Evolutionary conservation across 2,797 vertebrate species (phyloP).

Genomic region (Prionace glauca): DNA sequence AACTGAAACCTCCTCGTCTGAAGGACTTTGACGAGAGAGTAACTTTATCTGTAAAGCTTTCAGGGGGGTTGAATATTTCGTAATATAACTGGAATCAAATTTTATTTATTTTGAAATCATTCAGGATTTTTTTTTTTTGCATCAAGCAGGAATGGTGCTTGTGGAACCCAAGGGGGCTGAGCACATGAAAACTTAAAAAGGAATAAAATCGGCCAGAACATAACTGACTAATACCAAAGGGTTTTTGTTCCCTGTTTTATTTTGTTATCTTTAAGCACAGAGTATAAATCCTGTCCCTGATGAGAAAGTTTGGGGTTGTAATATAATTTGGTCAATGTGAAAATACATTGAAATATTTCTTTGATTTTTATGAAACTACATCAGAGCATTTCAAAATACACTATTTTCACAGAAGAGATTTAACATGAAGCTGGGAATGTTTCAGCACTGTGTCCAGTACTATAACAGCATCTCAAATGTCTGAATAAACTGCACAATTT

Average conservation of each 20-base stretch:
- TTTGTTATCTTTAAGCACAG: not conserved
- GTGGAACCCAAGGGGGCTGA: not conserved
- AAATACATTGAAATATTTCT: not conserved
- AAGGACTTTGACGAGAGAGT: not conserved
- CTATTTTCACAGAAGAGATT: not conserved
- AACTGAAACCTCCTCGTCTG: not conserved
- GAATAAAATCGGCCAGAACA: not conserved
- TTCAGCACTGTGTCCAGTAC: not conserved
- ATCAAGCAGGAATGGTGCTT: not conserved
- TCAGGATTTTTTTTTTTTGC: not conserved
- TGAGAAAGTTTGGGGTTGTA: not conserved
- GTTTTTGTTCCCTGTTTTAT: not conserved
- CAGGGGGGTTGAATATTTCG: not conserved
- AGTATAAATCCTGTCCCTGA: not conserved
- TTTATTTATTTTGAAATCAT: not conserved
- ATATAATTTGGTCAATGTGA: not conserved
- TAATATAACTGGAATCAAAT: not conserved
- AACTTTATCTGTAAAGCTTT: not conserved
- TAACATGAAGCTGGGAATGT: not conserved
- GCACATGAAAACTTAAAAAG: not conserved
- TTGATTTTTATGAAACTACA: not conserved
- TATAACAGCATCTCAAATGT: not conserved
- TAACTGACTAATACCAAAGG: not conserved
- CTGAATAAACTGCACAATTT: not conserved
- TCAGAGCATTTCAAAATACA: not conserved